Percentiles rank a stretch among this genome's conserved stretches.
phyloP scores from a whole-genome alignment of 2,888 invertebrate genomes.

The Chrysodeixis includens region DNA sequence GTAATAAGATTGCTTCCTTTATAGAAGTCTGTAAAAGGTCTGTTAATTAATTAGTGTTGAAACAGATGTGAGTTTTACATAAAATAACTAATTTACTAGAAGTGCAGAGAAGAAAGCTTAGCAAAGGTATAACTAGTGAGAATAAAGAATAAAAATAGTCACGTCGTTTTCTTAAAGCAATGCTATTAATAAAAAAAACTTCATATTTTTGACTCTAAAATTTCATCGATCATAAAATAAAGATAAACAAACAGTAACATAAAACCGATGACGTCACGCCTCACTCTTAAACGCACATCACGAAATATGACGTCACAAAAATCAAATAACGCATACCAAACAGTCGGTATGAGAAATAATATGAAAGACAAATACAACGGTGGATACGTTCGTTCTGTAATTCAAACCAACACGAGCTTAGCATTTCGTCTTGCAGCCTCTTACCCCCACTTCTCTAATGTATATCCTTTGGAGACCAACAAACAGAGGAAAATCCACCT shows the following conservation, averaged over 20 bases:
- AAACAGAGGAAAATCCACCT: conserved; percentile 41
- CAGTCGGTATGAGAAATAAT: conserved; percentile 56
- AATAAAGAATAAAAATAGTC: background rate
- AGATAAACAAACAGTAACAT: conserved; percentile 27
- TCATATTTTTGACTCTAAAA: conserved; percentile 17
- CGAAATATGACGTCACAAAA: conserved; percentile 57
- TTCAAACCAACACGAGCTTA: conserved; percentile 61
- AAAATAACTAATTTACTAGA: too few species aligned
- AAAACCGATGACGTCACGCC: conserved; percentile 37
- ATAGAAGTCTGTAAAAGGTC: too few species aligned
- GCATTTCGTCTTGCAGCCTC: conserved; percentile 62
- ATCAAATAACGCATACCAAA: conserved; percentile 62
- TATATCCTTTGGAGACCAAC: conserved; percentile 50
- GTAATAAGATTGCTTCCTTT: too few species aligned
- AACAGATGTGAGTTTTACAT: too few species aligned
- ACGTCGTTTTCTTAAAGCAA: background rate
- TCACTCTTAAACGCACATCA: conserved; percentile 47
- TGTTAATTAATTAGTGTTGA: too few species aligned
- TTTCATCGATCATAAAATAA: conserved; percentile 27
- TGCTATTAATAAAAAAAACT: conserved; percentile 5
- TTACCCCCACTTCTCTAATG: conserved; percentile 59
- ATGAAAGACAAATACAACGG: conserved; percentile 55
- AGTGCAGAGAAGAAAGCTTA: too few species aligned
- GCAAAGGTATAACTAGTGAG: too few species aligned
- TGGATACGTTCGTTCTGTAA: conserved; percentile 57